phyloP scores from a whole-genome alignment of 2,113 vertebrate genomes.

The Platysteira castanea region DNA sequence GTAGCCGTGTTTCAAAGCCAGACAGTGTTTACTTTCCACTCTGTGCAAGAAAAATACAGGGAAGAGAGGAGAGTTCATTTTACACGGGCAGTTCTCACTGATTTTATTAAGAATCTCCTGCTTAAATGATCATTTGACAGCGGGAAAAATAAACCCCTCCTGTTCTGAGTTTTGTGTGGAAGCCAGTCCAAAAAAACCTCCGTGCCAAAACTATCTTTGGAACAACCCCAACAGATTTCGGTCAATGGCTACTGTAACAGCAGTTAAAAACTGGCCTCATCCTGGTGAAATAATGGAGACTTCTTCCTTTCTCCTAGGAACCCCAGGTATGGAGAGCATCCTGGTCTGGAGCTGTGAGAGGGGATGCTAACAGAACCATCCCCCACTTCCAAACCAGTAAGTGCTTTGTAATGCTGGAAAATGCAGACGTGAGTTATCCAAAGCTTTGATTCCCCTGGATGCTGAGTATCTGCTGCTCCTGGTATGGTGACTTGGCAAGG shows the following conservation, averaged over 20 bases:
- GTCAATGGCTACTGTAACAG: background rate
- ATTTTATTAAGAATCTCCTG: conserved; percentile 23
- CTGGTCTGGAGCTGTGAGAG: fast-evolving
- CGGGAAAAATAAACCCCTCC: background rate
- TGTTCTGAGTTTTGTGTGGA: background rate
- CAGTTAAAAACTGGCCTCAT: background rate
- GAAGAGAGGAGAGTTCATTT: background rate
- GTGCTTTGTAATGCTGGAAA: background rate
- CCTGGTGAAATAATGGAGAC: background rate
- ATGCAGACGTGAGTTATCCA: background rate
- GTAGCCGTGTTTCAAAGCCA: conserved; percentile 23
- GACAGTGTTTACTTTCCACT: conserved; percentile 7
- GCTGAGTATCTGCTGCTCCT: background rate
- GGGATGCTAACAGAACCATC: background rate
- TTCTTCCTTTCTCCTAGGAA: background rate
- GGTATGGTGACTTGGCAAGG: background rate
- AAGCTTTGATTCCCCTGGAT: background rate
- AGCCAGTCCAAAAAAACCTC: background rate
- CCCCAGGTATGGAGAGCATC: background rate
- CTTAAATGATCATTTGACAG: conserved; percentile 33
- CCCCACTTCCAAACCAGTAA: background rate
- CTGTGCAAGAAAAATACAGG: background rate
- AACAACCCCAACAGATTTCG: background rate
- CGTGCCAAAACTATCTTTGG: conserved; percentile 12
- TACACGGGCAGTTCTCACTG: background rate